Evolutionary conservation across 2,113 vertebrate genomes (phyloP).

Genomic region (Syngnathus floridae): DNA sequence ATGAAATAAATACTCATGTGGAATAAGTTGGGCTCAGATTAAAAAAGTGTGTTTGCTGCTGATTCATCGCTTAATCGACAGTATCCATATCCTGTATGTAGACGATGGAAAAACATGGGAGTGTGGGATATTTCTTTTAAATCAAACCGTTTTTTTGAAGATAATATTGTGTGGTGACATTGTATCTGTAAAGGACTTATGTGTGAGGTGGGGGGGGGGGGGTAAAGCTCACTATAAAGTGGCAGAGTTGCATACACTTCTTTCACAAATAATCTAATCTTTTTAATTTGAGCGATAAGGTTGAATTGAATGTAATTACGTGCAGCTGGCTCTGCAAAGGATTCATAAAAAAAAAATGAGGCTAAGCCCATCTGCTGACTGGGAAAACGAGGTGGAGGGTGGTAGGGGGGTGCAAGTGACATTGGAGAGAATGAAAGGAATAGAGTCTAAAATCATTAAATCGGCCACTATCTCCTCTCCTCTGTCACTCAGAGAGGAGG

Average conservation of each 20-base stretch:
- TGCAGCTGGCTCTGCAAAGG: constrained; percentile 68
- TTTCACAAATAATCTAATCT: constrained; percentile 75
- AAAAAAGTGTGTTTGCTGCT: constrained; percentile 20
- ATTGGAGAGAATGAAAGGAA: constrained; percentile 66
- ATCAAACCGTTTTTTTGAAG: constrained; percentile 41
- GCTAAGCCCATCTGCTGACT: constrained; percentile 80
- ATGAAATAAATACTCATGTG: constrained; percentile 26
- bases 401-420: constrained; percentile 32
- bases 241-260: constrained; percentile 62
- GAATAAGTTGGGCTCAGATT: constrained; percentile 30
- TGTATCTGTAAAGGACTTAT: constrained; percentile 24
- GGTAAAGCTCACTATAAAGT: constrained; percentile 42
- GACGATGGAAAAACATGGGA: constrained; percentile 22
- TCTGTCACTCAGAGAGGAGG: constrained; percentile 81
- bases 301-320: constrained; percentile 72
- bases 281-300: constrained; percentile 75
- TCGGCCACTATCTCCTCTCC: constrained; percentile 78
- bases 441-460: constrained; percentile 86
- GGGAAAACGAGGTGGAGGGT: constrained; percentile 58
- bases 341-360: constrained; percentile 69
- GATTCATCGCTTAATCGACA: constrained; percentile 36
- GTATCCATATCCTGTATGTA: constrained; percentile 16
- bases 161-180: constrained; percentile 35
- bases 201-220: constrained; percentile 21
- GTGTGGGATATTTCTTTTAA: constrained; percentile 27